Conservation (phyloP, 2,888 invertebrate species). For the Cerceris ruficornis region DNA sequence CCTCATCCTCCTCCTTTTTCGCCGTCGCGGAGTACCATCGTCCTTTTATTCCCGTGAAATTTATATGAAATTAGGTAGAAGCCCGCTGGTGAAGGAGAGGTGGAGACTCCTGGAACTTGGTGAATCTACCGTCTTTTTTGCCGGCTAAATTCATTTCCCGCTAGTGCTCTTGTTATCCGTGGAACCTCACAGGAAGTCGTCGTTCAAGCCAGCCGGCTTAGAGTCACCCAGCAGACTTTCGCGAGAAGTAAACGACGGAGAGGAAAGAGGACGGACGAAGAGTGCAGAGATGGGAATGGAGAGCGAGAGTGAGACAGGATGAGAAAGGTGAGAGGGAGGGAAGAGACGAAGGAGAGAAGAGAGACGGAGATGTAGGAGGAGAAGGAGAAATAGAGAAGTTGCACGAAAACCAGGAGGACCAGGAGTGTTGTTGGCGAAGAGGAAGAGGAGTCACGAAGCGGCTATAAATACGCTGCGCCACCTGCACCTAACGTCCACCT, state of each 20-base stretch:
- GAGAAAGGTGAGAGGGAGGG: conserved; percentile 4
- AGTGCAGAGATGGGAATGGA: background rate
- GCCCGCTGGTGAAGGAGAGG: too few species aligned
- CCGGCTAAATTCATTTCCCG: conserved; percentile 30
- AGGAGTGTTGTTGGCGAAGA: conserved; percentile 64
- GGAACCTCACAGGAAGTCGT: conserved; percentile 31
- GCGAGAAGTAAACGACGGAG: conserved; percentile 34
- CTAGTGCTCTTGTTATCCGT: background rate
- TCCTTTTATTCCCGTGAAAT: too few species aligned
- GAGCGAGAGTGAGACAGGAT: background rate
- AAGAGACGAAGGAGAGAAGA: conserved; percentile 9
- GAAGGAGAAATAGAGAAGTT: conserved; percentile 40
- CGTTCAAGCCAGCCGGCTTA: conserved; percentile 25
- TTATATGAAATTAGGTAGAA: too few species aligned
- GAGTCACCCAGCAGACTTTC: conserved; percentile 34
- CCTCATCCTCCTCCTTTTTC: too few species aligned
- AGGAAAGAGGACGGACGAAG: background rate
- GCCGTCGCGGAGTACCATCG: too few species aligned
- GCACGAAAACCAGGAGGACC: conserved; percentile 43
- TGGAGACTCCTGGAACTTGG: too few species aligned
- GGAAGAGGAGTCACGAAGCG: conserved; percentile 78
- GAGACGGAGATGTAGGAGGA: conserved; percentile 8
- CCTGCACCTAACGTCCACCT: conserved; percentile 78
- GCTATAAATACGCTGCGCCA: conserved; percentile 78
- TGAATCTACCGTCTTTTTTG: background rate